A percentile compares a stretch with the other conserved stretches of the same genome.
These are phyloP conservation scores for Limnephilus rhombicus DNA, from an alignment of 2,888 invertebrate genomes.

Conservation along the genomic window DNA sequence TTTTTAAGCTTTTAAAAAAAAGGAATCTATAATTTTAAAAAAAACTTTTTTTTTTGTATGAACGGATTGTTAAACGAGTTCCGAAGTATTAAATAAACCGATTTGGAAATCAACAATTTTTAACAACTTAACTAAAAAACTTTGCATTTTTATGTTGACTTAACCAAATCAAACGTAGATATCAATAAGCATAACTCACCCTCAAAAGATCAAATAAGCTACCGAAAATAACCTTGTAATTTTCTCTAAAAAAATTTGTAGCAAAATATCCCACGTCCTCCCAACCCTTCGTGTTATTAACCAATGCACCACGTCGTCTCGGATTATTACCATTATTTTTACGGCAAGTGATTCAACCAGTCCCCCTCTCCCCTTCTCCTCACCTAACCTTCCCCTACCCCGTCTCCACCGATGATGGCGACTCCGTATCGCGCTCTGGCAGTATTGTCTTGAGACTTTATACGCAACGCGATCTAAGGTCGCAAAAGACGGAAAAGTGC, in stretches of 20 bases:
- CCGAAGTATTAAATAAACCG: too few relatives aligned
- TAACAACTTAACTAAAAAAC: background rate
- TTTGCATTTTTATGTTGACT: background rate
- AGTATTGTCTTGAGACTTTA: slow-evolving; percentile 41
- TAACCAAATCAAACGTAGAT: background rate
- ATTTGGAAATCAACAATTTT: too few relatives aligned
- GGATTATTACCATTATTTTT: slow-evolving; percentile 6
- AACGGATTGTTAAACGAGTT: too few relatives aligned
- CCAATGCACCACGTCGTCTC: slow-evolving; percentile 2
- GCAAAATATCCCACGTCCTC: background rate
- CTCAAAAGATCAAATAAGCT: background rate
- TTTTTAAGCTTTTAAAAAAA: too few relatives aligned
- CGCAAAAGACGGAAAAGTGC: slow-evolving; percentile 12
- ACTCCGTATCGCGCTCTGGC: slow-evolving; percentile 16
- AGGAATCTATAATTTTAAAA: too few relatives aligned
- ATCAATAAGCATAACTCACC: background rate
- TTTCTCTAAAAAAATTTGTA: background rate
- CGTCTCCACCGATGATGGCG: background rate
- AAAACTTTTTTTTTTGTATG: too few relatives aligned
- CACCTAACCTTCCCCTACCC: background rate
- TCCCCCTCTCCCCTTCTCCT: background rate
- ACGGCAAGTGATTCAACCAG: background rate
- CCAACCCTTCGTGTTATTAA: background rate
- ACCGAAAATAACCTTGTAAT: background rate
- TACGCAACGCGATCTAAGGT: slow-evolving; percentile 14